A percentile compares a stretch with the other conserved stretches of the same genome.
Evolutionary conservation across 2,888 invertebrate species (phyloP).

Genomic region (Mechanitis messenoides): DNA sequence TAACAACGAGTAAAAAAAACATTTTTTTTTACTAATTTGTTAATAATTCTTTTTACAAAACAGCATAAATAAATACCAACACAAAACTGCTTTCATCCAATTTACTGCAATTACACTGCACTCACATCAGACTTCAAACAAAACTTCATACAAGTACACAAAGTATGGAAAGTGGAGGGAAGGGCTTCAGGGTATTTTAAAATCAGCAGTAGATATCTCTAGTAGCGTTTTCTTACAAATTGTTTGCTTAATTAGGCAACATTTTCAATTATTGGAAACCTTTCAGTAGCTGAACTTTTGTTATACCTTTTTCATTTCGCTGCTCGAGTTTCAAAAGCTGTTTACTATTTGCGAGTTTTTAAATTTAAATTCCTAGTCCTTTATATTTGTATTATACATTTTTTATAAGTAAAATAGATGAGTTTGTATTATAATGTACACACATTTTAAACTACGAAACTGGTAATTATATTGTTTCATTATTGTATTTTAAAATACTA

Average conservation of each 20-base stretch:
- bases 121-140: background rate
- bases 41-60: background rate
- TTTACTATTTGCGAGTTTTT: too few species aligned
- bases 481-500: too few species aligned
- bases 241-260: conserved; percentile 14
- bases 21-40: too few species aligned
- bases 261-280: conserved; percentile 8
- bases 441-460: too few species aligned
- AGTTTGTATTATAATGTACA: too few species aligned
- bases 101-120: conserved; percentile 2
- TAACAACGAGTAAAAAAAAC: too few species aligned
- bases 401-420: too few species aligned
- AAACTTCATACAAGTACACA: background rate
- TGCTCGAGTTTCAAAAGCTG: too few species aligned
- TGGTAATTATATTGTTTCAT: too few species aligned
- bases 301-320: background rate
- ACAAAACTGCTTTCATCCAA: background rate
- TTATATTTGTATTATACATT: too few species aligned
- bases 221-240: background rate
- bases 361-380: too few species aligned
- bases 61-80: background rate
- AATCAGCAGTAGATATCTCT: background rate
- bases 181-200: background rate
- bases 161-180: conserved; percentile 1
- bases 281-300: too few species aligned